Percentiles rank a stretch among this genome's conserved stretches.
Evolutionary conservation across 2,888 invertebrate genomes (phyloP).

Genomic region (Baronia brevicornis): DNA sequence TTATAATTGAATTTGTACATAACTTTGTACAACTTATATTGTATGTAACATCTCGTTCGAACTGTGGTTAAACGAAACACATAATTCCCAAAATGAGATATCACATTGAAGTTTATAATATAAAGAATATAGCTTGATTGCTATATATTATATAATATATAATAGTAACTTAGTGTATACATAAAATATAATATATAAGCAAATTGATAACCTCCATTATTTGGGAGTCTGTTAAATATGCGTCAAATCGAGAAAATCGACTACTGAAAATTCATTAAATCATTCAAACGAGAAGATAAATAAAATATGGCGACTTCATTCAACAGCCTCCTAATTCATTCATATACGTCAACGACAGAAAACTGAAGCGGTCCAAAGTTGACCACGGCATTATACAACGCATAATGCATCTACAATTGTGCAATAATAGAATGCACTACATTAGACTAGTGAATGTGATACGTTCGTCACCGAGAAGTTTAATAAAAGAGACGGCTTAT

Average conservation of each 20-base stretch:
- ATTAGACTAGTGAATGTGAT: slow-evolving; percentile 5
- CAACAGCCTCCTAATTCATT: slow-evolving; percentile 40
- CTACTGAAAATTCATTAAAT: slow-evolving; percentile 20
- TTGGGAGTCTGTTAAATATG: slow-evolving; percentile 6
- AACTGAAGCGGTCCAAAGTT: slow-evolving; percentile 21
- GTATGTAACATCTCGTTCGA: no score
- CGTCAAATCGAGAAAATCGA: slow-evolving; percentile 16
- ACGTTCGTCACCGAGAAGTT: no score
- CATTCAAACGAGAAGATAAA: slow-evolving; percentile 20
- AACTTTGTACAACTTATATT: no score
- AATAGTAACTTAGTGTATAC: no score
- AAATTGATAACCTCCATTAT: slow-evolving; percentile 7
- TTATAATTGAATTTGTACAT: no score
- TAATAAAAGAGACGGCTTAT: no score
- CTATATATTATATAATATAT: no score
- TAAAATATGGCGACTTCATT: slow-evolving; percentile 24
- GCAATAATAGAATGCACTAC: slow-evolving; percentile 22
- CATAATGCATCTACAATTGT: slow-evolving; percentile 26
- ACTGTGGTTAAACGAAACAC: no score
- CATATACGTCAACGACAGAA: slow-evolving; percentile 33
- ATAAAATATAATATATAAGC: not conserved
- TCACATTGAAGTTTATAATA: no score
- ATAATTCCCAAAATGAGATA: no score
- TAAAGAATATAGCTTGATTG: no score
- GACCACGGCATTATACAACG: slow-evolving; percentile 22